Evolutionary conservation across 2,797 vertebrate genomes (phyloP).

Genomic region (Crocidura indochinensis): DNA sequence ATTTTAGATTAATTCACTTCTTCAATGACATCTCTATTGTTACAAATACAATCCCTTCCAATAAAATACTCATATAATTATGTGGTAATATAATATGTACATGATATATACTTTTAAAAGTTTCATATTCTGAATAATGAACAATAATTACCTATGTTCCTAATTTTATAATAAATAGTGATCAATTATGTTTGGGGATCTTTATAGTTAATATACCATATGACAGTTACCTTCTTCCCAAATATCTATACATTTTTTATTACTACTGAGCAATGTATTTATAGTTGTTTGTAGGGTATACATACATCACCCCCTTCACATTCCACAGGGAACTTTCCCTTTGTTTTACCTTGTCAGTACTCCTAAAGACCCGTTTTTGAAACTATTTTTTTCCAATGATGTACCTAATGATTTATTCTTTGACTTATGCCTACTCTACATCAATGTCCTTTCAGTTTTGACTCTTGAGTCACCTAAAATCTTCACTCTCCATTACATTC

Average conservation of each 20-base stretch:
- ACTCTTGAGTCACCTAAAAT: not conserved
- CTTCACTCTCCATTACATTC: not conserved
- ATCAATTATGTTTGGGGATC: not conserved
- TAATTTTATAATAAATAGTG: conserved; percentile 1
- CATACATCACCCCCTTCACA: not conserved
- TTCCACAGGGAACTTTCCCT: not conserved
- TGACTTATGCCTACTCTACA: not conserved
- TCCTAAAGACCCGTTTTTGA: not conserved
- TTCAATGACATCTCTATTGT: not conserved
- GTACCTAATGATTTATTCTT: not conserved
- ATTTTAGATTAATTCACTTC: not conserved
- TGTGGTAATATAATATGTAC: too few species aligned
- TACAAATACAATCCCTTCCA: not conserved
- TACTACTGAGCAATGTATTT: not conserved
- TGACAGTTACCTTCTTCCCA: not conserved
- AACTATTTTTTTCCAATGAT: not conserved
- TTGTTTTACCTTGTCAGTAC: not conserved
- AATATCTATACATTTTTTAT: not conserved
- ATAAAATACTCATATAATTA: not conserved
- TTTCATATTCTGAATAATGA: not conserved
- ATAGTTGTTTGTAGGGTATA: not conserved
- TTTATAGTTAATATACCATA: not conserved
- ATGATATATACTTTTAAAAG: not conserved
- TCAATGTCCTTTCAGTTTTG: not conserved
- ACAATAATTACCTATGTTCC: not conserved